Conservation (phyloP, 2,888 invertebrate species). For the Phytoseiulus persimilis region DNA sequence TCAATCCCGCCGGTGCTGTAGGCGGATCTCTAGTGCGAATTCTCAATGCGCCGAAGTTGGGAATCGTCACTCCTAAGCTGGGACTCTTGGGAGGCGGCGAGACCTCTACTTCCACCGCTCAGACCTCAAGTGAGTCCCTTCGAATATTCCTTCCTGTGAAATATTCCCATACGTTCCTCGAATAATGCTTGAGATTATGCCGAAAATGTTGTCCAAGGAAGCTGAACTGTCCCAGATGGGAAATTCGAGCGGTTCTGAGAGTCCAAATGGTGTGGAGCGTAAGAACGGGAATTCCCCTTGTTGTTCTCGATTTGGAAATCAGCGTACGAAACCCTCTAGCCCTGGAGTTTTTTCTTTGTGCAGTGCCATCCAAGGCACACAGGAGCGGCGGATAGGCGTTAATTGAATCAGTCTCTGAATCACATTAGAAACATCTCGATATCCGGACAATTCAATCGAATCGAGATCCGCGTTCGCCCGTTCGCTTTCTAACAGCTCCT, state of each 20-base stretch:
- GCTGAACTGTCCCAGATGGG: no score
- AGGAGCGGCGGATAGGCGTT: not conserved
- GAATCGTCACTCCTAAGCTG: constrained; percentile 38
- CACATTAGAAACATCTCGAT: not conserved
- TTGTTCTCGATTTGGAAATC: no score
- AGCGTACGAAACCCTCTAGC: no score
- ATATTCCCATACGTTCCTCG: no score
- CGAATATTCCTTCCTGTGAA: not conserved
- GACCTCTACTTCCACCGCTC: constrained; percentile 31
- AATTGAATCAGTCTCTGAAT: not conserved
- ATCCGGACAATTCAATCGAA: not conserved
- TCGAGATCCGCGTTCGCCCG: not conserved
- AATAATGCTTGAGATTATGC: no score
- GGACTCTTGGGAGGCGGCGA: constrained; percentile 38
- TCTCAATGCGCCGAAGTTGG: constrained; percentile 32
- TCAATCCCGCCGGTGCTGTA: constrained; percentile 27
- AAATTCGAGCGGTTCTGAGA: no score
- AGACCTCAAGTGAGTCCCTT: not conserved
- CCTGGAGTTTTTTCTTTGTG: not conserved
- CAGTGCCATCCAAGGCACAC: no score
- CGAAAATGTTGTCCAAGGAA: no score
- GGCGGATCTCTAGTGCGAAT: constrained; percentile 31
- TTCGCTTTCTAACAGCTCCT: not conserved
- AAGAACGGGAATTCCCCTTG: no score
- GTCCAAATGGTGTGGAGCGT: no score